These are phyloP conservation scores for Acipenser oxyrinchus DNA, from an alignment of 2,797 vertebrate genomes.

Conservation along the genomic window DNA sequence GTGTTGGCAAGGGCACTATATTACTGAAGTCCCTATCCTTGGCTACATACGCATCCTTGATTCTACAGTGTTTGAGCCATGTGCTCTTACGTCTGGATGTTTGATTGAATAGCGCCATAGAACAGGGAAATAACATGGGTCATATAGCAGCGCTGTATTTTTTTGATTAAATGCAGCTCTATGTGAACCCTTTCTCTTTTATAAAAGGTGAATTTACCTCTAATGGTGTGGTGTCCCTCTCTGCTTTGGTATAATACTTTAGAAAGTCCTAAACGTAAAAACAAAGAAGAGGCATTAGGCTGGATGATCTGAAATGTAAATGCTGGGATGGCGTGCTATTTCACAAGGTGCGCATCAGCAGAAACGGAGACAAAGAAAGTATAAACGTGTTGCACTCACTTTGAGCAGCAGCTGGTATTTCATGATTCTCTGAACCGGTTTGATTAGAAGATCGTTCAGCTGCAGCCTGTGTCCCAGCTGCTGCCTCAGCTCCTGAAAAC, in stretches of 20 bases:
- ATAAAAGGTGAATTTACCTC: slow-evolving; percentile 54
- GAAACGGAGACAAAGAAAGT: too few relatives aligned
- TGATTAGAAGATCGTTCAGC: slow-evolving; percentile 58
- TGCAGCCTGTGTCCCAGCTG: slow-evolving; percentile 55
- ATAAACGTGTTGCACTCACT: slow-evolving; percentile 30
- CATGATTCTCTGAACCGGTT: slow-evolving; percentile 60
- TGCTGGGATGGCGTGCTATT: too few relatives aligned
- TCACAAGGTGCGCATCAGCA: too few relatives aligned
- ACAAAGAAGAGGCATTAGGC: slow-evolving; percentile 29
- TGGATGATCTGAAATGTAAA: not conserved
- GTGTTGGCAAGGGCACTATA: too few relatives aligned
- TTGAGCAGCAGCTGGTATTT: slow-evolving; percentile 59
- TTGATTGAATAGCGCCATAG: too few relatives aligned
- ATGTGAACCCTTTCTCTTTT: too few relatives aligned
- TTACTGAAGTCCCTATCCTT: not conserved
- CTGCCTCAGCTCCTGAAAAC: slow-evolving; percentile 19
- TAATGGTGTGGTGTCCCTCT: slow-evolving; percentile 74
- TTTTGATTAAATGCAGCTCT: too few relatives aligned
- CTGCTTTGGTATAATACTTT: slow-evolving; percentile 83
- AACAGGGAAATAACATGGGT: too few relatives aligned
- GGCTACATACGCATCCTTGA: not conserved
- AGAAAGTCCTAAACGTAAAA: slow-evolving; percentile 75
- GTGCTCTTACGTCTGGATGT: not conserved
- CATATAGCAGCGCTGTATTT: too few relatives aligned
- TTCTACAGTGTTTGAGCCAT: not conserved